Evolutionary conservation across 2,797 vertebrate species (phyloP), one percentile per base, ranked within the genome.

Genomic region (Gadopsis marmoratus): DNA sequence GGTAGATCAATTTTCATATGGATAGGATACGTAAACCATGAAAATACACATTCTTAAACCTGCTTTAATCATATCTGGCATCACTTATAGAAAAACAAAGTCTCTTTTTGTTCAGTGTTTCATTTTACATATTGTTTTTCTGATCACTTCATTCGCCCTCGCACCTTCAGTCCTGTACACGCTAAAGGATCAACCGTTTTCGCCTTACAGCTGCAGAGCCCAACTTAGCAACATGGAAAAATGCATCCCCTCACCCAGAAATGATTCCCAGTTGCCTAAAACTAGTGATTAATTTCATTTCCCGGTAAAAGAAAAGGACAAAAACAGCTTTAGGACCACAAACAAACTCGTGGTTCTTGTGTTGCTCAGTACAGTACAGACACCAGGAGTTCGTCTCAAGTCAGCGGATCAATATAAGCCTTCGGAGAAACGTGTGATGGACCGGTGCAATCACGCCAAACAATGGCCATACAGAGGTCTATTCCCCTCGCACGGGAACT

Each of bases 381-480:
- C 72, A 53, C 59, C 81, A 76, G 48, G 65, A 85, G 83, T 85
- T 78, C 60, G 60, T 72, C 84, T 62, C 11, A 76, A 66, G 41
- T 63, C 79, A 37, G 56, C 16, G 71, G 91, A 92, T 94, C 90
- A 79, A 89, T 91, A 69, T 89, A 87, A 88, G 91, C 90, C 90
- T 84, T 10, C 67, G 68, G 63, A 84, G 78, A 48, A 81, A 74
- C 26, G 64, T 78, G 81, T 89, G 89, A 89, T 70, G 72, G 88
- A 83, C 48, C 74, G 76, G 39, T 61, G 78, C 91, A 90, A 91
- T 91, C 88, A 83, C 16, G 6, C 66, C 84, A 53, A 59, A 92
- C 92, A 92, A 93, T 67, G 81, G 75, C 23, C 72, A n/a, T 16
- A 43, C 75, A 29, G 71, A 80, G 47, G 60, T 76, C 82, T 55